Evolutionary conservation across 2,113 vertebrate species (phyloP), one percentile per base, ranked within the genome.

Genomic region (Psammodynastes pulverulentus): DNA sequence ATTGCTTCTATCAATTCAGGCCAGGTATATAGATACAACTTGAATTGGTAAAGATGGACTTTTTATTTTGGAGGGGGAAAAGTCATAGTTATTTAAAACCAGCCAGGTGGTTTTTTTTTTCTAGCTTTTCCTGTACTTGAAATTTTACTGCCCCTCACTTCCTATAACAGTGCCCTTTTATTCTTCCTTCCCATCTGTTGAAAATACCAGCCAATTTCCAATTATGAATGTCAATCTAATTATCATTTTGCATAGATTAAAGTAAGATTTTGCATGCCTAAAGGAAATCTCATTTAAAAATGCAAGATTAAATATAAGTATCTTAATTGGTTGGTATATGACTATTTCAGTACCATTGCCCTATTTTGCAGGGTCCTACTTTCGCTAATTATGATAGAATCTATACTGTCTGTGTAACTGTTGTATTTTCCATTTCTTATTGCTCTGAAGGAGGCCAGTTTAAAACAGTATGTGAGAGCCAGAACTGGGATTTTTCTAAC

Each of bases 191-290:
- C 62, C 62, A 85, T 91, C 90, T 91, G 15, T 19, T 91, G 52
- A 91, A 91, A 85, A 85, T 53, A 85, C 84, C 51, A 85, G 79
- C 90, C 51, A 51, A 8, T 67, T 29, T 90, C n/a, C 62, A 91
- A 84, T 84, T 91, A 53, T 91, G 79, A 84, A 91, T 91, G 90
- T 46, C 85, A 91, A 91, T 86, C 56, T 58, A 56, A 53, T 58
- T 48, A 90, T 24, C 34, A 56, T 86, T 91, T 86, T 54, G 46
- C 39, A 54, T 26, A 85, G 26, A 58, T 91, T 86, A 91, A 58
- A 86, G 52, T 34, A 15, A 43, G 62, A 45, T 72, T 90, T 6
- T 51, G 62, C 9, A 29, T 15, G 29, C n/a, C 46, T 79, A 34
- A 79, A 79, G 62, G 19, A 19, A 52, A 13, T 49, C n/a, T 51